These are phyloP conservation scores for Ptychochromis oligacanthus DNA, from an alignment of 2,113 vertebrate species.

Conservation along the genomic window DNA sequence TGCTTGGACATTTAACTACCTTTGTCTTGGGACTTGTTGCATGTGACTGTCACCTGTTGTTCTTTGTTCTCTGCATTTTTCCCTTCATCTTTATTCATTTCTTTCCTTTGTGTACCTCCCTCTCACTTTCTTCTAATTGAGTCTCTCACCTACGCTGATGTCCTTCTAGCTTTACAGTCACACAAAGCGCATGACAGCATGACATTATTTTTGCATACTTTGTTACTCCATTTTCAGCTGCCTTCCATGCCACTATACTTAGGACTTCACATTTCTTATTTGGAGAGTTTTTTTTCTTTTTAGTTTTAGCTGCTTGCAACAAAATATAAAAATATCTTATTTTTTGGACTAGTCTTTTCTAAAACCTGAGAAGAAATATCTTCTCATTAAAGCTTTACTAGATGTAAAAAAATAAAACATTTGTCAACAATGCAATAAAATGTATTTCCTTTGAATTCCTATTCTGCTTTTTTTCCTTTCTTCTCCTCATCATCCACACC, in stretches of 20 bases:
- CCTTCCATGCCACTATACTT: neutral
- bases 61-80: neutral
- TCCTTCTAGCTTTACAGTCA: neutral
- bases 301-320: neutral
- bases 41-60: conserved; percentile 1
- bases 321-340: neutral
- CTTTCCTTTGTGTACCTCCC: neutral
- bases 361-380: neutral
- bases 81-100: neutral
- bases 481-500: conserved; percentile 8
- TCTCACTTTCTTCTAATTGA: neutral
- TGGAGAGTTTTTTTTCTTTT: neutral
- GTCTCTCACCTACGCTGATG: neutral
- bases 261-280: neutral
- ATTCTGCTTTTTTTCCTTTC: neutral
- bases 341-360: neutral
- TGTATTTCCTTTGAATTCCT: neutral
- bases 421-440: neutral
- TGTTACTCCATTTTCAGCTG: neutral
- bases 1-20: neutral
- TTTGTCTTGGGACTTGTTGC: conserved; percentile 9
- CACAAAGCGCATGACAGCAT: neutral
- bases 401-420: neutral
- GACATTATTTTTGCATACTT: neutral
- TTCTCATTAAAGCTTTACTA: neutral